A percentile compares a stretch with the other conserved stretches of the same genome.
Conservation (phyloP, 92 coral and sea anemone genomes). For the Heliopora coerulea region DNA sequence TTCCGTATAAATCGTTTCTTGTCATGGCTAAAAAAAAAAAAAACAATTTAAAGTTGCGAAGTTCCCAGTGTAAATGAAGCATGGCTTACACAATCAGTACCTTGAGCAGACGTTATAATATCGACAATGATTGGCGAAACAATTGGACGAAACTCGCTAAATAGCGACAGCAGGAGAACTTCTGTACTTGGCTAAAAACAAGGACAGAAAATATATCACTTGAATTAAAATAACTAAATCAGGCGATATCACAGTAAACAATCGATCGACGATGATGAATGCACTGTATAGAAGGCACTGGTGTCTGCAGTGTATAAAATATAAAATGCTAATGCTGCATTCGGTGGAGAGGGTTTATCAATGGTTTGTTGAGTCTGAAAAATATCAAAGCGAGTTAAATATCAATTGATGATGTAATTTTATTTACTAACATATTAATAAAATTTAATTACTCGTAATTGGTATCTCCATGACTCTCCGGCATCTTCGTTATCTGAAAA, state of each 20-base stretch:
- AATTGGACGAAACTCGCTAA: conserved; percentile 75
- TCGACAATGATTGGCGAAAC: conserved; percentile 82
- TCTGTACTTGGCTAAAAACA: conserved; percentile 72
- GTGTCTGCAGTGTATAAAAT: background rate
- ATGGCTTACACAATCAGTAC: conserved; percentile 20
- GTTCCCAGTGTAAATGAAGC: background rate
- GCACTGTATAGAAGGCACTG: no score
- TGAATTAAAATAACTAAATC: no score
- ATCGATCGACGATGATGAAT: no score
- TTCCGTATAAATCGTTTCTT: no score
- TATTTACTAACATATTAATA: no score
- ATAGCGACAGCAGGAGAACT: conserved; percentile 68
- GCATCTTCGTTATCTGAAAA: conserved; percentile 79
- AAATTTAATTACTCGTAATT: conserved; percentile 77
- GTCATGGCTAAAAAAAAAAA: no score
- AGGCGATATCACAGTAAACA: no score
- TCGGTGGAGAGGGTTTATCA: background rate
- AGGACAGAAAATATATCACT: background rate
- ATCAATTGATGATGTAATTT: no score
- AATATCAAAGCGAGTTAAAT: no score
- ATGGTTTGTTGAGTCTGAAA: no score
- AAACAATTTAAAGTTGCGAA: no score
- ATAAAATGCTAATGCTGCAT: background rate
- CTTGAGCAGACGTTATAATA: conserved; percentile 76
- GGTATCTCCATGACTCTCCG: conserved; percentile 95